Percentiles rank a stretch among this genome's conserved stretches.
Evolutionary conservation across 1,140 invertebrate species (phyloP).

Genomic region (Drosophila hydei): DNA sequence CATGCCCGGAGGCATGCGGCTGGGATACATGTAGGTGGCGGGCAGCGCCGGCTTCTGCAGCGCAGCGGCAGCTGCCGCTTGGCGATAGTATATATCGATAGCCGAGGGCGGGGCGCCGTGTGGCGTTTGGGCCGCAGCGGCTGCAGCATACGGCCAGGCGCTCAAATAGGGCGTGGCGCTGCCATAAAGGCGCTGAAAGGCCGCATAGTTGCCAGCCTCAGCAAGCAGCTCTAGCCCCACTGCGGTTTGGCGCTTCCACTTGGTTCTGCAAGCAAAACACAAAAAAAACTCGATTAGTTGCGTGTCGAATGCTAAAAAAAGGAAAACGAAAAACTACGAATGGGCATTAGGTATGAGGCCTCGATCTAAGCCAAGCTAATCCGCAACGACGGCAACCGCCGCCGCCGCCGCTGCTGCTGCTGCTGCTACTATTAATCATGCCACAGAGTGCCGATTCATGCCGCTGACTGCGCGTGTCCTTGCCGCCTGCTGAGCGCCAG

Average conservation of each 20-base stretch:
- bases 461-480: conserved; percentile 47
- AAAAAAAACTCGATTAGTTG: conserved; percentile 34
- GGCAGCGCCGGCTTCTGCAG: conserved; percentile 93
- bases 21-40: conserved; percentile 85
- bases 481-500: conserved; percentile 27
- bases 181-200: conserved; percentile 96
- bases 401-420: neutral
- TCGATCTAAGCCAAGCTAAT: conserved; percentile 15
- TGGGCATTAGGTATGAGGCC: neutral
- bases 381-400: neutral
- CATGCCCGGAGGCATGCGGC: conserved; percentile 67
- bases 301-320: conserved; percentile 42
- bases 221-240: conserved; percentile 97
- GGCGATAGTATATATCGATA: conserved; percentile 91
- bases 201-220: conserved; percentile 98
- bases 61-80: conserved; percentile 86
- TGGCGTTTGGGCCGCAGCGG: conserved; percentile 85
- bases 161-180: conserved; percentile 87
- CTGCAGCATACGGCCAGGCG: conserved; percentile 85
- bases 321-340: neutral
- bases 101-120: conserved; percentile 86
- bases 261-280: conserved; percentile 90
- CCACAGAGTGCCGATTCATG: conserved; percentile 40
- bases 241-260: conserved; percentile 99
- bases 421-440: conserved; percentile 43